phyloP scores from a whole-genome alignment of 2,888 invertebrate genomes.

The Linyphia triangularis region DNA sequence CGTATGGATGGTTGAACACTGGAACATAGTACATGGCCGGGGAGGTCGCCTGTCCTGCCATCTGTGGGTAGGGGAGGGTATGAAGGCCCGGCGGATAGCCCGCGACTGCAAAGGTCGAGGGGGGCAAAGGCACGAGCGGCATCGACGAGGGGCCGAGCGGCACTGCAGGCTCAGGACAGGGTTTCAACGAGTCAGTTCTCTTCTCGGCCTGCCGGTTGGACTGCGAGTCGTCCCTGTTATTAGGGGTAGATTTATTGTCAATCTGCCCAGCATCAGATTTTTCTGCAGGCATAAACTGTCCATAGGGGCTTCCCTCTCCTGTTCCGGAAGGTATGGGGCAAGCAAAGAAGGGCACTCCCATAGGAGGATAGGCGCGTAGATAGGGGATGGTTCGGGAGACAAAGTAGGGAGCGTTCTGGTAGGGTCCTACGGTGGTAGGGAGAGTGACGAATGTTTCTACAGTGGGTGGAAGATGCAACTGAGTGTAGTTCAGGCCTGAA shows the following conservation, averaged over 20 bases:
- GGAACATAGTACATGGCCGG: constrained; percentile 74
- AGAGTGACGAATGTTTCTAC: constrained; percentile 63
- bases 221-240: constrained; percentile 52
- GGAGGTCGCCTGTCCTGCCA: constrained; percentile 65
- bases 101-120: constrained; percentile 57
- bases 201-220: constrained; percentile 45
- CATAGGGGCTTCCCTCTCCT: constrained; percentile 58
- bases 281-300: constrained; percentile 62
- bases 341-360: constrained; percentile 68
- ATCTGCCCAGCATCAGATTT: constrained; percentile 40
- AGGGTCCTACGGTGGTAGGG: constrained; percentile 57
- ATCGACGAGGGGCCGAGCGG: constrained; percentile 59
- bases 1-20: constrained; percentile 69
- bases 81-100: constrained; percentile 71
- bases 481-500: background rate
- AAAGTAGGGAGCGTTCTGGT: constrained; percentile 65
- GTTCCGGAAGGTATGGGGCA: constrained; percentile 32
- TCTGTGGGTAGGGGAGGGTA: constrained; percentile 67
- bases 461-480: constrained; percentile 8
- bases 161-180: background rate
- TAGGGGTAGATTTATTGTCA: constrained; percentile 51
- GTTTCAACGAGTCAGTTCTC: background rate
- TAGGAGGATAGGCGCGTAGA: constrained; percentile 68
- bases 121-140: constrained; percentile 74
- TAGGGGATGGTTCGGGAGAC: constrained; percentile 69